Evolutionary conservation across 2,113 vertebrate species (phyloP).

Genomic region (Orycteropus afer): DNA sequence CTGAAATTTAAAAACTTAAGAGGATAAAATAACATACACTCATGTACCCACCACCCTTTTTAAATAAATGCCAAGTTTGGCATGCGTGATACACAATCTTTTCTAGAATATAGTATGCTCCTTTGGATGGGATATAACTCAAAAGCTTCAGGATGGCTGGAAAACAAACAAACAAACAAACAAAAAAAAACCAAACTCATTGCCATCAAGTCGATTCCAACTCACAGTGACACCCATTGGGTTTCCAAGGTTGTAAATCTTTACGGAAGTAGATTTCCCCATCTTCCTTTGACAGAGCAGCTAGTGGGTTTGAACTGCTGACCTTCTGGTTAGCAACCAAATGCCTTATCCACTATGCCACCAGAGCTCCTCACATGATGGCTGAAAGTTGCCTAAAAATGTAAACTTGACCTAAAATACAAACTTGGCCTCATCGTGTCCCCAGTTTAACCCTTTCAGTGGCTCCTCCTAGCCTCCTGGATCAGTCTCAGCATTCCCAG

Average conservation of each 20-base stretch:
- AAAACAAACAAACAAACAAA: no score
- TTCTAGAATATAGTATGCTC: background rate
- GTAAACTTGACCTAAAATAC: background rate
- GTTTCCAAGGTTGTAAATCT: no score
- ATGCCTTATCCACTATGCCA: no score
- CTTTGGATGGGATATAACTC: background rate
- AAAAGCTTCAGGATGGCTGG: background rate
- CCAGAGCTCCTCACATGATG: no score
- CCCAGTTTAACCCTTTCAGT: background rate
- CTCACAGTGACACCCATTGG: no score
- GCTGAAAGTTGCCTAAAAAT: background rate
- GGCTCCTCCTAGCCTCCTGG: background rate
- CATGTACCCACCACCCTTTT: background rate
- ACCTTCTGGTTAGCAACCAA: no score
- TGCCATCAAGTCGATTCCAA: no score
- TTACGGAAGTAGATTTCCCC: no score
- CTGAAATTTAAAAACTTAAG: background rate
- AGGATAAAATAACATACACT: background rate
- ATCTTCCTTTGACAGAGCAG: no score
- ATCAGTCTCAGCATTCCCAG: background rate
- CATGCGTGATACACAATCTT: background rate
- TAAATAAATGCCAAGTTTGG: background rate
- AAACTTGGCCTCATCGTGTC: background rate
- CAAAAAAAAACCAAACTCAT: no score
- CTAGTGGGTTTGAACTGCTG: no score